Base-by-base conservation (phyloP, 2,888 invertebrate species). In the Alentia gelatinosa region DNA sequence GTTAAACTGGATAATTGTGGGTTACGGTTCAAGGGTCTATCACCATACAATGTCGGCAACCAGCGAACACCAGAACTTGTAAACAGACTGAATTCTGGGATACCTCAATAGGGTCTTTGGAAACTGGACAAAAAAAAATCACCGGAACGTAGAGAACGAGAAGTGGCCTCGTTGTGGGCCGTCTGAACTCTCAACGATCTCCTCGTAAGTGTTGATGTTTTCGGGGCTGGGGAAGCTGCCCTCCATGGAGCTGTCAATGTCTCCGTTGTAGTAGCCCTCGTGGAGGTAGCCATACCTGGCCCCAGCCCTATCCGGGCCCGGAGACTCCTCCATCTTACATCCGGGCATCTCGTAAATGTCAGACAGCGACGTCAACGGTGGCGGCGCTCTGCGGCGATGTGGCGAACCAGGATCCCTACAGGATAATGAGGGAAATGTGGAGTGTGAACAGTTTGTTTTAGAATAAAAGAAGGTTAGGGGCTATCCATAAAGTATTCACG, bases 341-440 rank as follows among this genome's bases (percentile, higher is more conserved):
- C 39, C 74, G 3, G 90, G 90, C 74, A 90, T 37, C 47, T 90
- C 90, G 30, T 90, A 90, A 33, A 90, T 90, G 50, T 90, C 90
- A 3, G 90, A 90, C 7, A 90, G 30, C 23, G 90, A 42, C 9
- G 68, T n/a, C 26, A 90, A 47, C 0, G 90, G 68, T 5, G 90
- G 30, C 47, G 35, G n/a, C 30, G 19, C 26, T 15, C 50, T 5
- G n/a, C 30, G 35, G 15, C 79, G 68, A n/a, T 33, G 23, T 15
- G 74, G 40, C 75, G 33, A 0, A 26, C 39, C 47, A 19, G 90
- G 90, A 30, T 90, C 90, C 90, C 90, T 90, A 35, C 1, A 50
- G 26, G n/a, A n/a, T n/a, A n/a, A n/a, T n/a, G n/a, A n/a, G n/a
- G n/a, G n/a, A n/a, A n/a, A n/a, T n/a, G n/a, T n/a, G n/a, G n/a